Evolutionary conservation across 2,113 vertebrate genomes (phyloP).

Genomic region (Eptatretus burgeri): DNA sequence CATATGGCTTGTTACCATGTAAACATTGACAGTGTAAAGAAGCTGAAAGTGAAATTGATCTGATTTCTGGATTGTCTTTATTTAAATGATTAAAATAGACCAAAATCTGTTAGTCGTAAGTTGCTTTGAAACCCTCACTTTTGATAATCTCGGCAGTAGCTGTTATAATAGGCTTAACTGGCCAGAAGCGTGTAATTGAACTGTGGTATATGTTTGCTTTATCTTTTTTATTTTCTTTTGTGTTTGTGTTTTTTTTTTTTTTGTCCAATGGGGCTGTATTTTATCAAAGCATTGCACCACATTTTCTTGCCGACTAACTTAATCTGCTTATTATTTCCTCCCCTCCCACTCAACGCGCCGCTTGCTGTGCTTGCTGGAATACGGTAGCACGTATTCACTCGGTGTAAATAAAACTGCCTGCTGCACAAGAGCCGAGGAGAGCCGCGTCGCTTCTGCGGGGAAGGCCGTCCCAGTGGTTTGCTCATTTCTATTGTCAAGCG

Average conservation of each 20-base stretch:
- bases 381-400: not conserved
- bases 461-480: too few relatives aligned
- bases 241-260: too few relatives aligned
- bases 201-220: not conserved
- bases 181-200: not conserved
- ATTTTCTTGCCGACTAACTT: not conserved
- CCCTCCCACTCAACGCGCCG: not conserved
- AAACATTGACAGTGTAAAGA: not conserved
- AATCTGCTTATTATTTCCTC: not conserved
- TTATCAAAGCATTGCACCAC: not conserved
- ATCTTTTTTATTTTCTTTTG: not conserved
- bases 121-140: not conserved
- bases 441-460: too few relatives aligned
- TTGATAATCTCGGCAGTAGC: not conserved
- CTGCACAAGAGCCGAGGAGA: not conserved
- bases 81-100: conserved; percentile 5
- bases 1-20: conserved; percentile 1
- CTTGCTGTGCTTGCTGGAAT: not conserved
- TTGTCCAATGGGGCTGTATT: not conserved
- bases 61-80: conserved; percentile 4
- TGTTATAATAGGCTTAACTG: not conserved
- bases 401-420: conserved; percentile 6
- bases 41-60: conserved; percentile 1
- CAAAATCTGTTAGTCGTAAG: conserved; percentile 2
- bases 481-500: too few relatives aligned